These are phyloP conservation scores for Mormyrops boulengeri DNA, from an alignment of 2,797 vertebrate species.

Conservation along the genomic window DNA sequence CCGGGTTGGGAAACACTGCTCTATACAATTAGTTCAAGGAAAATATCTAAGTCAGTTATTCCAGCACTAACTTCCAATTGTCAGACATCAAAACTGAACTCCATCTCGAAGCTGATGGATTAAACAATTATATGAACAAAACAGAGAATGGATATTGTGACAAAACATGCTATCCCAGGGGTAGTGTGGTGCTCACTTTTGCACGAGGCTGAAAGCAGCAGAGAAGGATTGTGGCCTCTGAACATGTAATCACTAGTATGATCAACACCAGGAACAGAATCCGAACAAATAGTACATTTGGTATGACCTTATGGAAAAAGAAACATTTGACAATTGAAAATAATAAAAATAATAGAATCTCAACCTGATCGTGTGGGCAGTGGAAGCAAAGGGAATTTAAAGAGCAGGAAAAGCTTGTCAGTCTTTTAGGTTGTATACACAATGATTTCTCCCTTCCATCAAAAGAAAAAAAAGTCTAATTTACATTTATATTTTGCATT, in stretches of 20 bases:
- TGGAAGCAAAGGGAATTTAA: background rate
- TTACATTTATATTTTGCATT: background rate
- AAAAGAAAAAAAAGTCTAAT: background rate
- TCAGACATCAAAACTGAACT: background rate
- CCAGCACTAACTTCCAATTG: background rate
- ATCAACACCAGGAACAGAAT: constrained; percentile 88
- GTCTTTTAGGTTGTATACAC: background rate
- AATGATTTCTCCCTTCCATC: background rate
- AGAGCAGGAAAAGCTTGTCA: background rate
- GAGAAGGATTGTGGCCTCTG: constrained; percentile 87
- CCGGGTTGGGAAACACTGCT: background rate
- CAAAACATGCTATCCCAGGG: background rate
- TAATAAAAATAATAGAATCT: background rate
- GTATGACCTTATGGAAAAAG: constrained; percentile 70
- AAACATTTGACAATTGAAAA: background rate
- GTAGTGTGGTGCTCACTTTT: constrained; percentile 61
- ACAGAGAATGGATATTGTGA: background rate
- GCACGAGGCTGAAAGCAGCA: constrained; percentile 92
- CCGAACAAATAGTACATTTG: constrained; percentile 98
- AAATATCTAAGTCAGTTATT: background rate
- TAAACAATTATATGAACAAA: background rate
- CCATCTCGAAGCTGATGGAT: background rate
- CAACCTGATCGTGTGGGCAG: background rate
- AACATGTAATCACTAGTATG: constrained; percentile 89
- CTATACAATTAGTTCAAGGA: background rate